Percentiles rank a stretch among this genome's conserved stretches.
Conservation (phyloP, 2,113 vertebrate species). For the Drymodes brunneopygia region DNA sequence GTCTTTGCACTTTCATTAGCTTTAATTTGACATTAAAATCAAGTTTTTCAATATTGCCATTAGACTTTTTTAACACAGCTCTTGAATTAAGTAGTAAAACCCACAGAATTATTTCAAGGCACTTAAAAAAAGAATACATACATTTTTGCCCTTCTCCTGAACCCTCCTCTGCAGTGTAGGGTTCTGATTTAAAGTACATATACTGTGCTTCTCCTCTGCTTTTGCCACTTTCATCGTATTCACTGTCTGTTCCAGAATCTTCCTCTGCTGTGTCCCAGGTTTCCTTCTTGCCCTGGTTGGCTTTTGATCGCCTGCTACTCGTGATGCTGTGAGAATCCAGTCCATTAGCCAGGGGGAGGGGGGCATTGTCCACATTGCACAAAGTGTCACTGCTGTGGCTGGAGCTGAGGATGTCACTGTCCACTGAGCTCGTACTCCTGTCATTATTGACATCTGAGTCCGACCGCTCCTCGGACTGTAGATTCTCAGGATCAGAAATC, state of each 20-base stretch:
- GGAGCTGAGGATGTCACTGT: conserved; percentile 98
- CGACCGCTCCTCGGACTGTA: conserved; percentile 89
- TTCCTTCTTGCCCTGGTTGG: conserved; percentile 95
- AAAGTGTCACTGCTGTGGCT: conserved; percentile 97
- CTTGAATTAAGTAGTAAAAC: neutral
- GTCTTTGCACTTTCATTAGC: neutral
- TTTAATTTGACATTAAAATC: neutral
- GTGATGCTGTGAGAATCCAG: conserved; percentile 97
- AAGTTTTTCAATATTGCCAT: neutral
- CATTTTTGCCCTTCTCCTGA: conserved; percentile 87
- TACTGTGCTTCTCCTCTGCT: conserved; percentile 86
- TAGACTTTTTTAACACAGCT: neutral
- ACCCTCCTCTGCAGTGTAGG: conserved; percentile 80
- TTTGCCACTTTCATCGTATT: conserved; percentile 97
- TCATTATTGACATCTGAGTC: conserved; percentile 98
- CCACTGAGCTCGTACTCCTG: conserved; percentile 96
- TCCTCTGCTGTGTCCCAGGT: conserved; percentile 98
- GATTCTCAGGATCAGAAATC: conserved; percentile 85
- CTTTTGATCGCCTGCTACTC: conserved; percentile 95
- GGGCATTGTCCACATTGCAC: conserved; percentile 90
- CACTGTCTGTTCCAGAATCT: conserved; percentile 96
- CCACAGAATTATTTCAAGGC: neutral
- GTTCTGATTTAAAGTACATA: conserved; percentile 90
- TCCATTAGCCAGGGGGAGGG: conserved; percentile 90
- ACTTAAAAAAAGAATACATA: conserved; percentile 65